phyloP scores from a whole-genome alignment of 2,797 vertebrate species.

The Scyliorhinus canicula region DNA sequence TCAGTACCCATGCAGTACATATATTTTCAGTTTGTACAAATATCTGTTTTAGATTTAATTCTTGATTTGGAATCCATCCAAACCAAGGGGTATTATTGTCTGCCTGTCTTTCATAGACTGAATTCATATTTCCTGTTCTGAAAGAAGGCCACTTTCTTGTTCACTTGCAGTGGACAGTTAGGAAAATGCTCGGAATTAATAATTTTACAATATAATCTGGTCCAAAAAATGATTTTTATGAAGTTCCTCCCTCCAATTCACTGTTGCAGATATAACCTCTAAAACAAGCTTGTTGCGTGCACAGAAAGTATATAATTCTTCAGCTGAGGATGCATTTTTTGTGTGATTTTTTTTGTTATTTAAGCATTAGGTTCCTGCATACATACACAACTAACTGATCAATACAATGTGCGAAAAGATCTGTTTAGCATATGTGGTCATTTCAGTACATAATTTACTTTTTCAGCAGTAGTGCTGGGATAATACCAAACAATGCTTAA shows the following conservation, averaged over 20 bases:
- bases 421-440: slow-evolving; percentile 23
- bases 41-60: slow-evolving; percentile 60
- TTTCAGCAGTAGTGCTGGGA: neutral
- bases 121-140: slow-evolving; percentile 58
- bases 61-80: slow-evolving; percentile 57
- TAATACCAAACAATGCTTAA: slow-evolving; percentile 24
- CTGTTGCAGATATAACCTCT: slow-evolving; percentile 29
- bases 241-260: slow-evolving; percentile 16
- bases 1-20: slow-evolving; percentile 66
- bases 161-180: slow-evolving; percentile 62
- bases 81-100: slow-evolving; percentile 54
- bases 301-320: slow-evolving; percentile 14
- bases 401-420: slow-evolving; percentile 28
- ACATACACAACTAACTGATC: slow-evolving; percentile 28
- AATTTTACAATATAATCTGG: slow-evolving; percentile 48
- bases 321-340: neutral
- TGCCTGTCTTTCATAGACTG: slow-evolving; percentile 50
- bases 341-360: slow-evolving; percentile 13
- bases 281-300: slow-evolving; percentile 22
- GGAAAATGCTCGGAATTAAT: slow-evolving; percentile 61
- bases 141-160: slow-evolving; percentile 70
- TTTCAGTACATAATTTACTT: neutral
- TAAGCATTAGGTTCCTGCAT: slow-evolving; percentile 28
- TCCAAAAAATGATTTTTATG: slow-evolving; percentile 43
- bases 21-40: slow-evolving; percentile 63